These are phyloP conservation scores for Ennomos fuscantarius DNA, from an alignment of 2,888 invertebrate species.

Conservation along the genomic window DNA sequence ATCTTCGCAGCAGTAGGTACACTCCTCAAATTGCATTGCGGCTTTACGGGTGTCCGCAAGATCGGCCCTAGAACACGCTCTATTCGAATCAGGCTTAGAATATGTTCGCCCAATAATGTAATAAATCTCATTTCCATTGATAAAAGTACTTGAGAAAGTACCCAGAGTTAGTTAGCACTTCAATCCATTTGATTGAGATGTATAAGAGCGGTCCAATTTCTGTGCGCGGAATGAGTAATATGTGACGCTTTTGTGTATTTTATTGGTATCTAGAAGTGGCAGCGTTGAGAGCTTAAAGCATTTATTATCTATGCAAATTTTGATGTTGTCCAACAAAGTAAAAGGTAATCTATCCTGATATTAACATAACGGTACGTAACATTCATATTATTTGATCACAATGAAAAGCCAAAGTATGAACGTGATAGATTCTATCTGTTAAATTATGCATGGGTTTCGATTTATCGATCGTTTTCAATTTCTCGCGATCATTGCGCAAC, in stretches of 20 bases:
- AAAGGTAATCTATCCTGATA: slow-evolving; percentile 9
- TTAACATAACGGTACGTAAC: slow-evolving; percentile 12
- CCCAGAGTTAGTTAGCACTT: slow-evolving; percentile 49
- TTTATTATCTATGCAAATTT: slow-evolving; percentile 8
- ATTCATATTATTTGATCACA: slow-evolving; percentile 14
- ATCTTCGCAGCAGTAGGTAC: slow-evolving; percentile 67
- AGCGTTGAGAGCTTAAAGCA: slow-evolving; percentile 1
- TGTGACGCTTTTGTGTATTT: slow-evolving; percentile 5
- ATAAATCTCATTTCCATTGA: slow-evolving; percentile 55
- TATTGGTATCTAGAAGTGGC: neutral
- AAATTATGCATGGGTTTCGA: slow-evolving; percentile 51
- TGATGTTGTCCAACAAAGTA: slow-evolving; percentile 1
- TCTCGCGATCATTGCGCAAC: slow-evolving; percentile 56
- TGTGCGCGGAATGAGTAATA: slow-evolving; percentile 6
- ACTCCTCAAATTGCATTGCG: slow-evolving; percentile 74
- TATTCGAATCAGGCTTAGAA: slow-evolving; percentile 21
- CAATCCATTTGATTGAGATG: slow-evolving; percentile 31
- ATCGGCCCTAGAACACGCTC: slow-evolving; percentile 41
- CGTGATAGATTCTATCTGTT: slow-evolving; percentile 37
- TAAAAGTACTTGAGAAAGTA: slow-evolving; percentile 44
- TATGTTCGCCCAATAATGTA: slow-evolving; percentile 25
- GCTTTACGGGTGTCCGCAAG: slow-evolving; percentile 69
- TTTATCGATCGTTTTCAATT: slow-evolving; percentile 49
- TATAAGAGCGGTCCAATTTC: slow-evolving; percentile 33
- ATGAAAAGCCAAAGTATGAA: slow-evolving; percentile 13